Evolutionary conservation across 2,888 invertebrate species (phyloP), one percentile per base, ranked within the genome.

Genomic region (Phanerotoma sp.): DNA sequence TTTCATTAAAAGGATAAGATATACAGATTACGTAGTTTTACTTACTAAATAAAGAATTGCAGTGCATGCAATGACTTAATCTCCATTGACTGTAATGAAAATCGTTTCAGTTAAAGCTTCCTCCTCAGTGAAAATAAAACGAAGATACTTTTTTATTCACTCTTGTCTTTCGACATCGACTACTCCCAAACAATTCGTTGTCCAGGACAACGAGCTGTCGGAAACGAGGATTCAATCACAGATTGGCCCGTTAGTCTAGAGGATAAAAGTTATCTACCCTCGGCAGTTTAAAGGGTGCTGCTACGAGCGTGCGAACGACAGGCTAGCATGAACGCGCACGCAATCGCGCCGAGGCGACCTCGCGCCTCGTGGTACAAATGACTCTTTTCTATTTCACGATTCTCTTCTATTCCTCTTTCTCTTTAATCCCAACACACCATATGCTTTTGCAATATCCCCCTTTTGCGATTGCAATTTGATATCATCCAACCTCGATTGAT

Each of bases 331-430:
- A 58, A 64, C 68, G 64, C 62, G 66, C 74, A 73, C 72, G 75
- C 74, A 72, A 74, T 63, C 71, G 59, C 68, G 47, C 47, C 47
- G 22, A 37, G 47, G 35, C 47, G 70, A 72, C 67, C 71, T 72
- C 71, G 73, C 72, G 62, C 72, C 71, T 68, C 70, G 66, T 74
- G 73, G 73, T 72, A 74, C 74, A 73, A 73, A 74, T 71, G 70
- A 72, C 65, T 70, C 69, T 70, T 70, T 67, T 60, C 55, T 60
- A 63, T 65, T 65, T 59, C 65, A 54, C 62, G 50, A 65, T 62
- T 65, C 57, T 62, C 58, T 41, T 28, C 50, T 35, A 32, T 40
- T 21, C 32, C 40, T 16, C 16, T 16, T 28, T 33, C 47, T 38
- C 22, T 44, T 48, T 22, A 37, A 37, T 37, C 25, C 10, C 41